Evolutionary conservation across 2,888 invertebrate genomes (phyloP).

Genomic region (Rosalia funebris): DNA sequence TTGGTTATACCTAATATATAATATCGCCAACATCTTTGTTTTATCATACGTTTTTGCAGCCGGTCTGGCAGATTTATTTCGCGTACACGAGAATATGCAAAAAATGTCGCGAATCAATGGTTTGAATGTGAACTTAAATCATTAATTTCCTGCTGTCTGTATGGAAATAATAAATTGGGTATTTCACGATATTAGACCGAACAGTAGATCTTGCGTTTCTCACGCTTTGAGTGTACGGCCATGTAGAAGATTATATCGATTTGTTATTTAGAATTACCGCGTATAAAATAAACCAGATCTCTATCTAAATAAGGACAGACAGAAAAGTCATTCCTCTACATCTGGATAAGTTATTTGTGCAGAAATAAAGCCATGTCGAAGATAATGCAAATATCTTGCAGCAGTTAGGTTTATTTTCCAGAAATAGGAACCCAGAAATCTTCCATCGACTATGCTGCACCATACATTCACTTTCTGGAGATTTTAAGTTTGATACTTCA

Average conservation of each 20-base stretch:
- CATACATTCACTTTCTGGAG: no score
- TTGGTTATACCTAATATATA: conserved; percentile 10
- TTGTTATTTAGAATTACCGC: conserved; percentile 24
- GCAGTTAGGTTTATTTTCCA: no score
- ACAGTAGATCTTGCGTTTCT: conserved; percentile 18
- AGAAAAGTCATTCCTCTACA: no score
- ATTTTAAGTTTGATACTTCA: no score
- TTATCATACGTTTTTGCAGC: conserved; percentile 8
- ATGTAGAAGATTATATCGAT: conserved; percentile 25
- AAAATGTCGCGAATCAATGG: conserved; percentile 29
- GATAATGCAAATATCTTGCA: no score
- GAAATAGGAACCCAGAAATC: no score
- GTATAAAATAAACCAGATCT: conserved; percentile 18
- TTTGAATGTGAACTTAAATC: conserved; percentile 29
- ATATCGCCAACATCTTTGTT: conserved; percentile 7
- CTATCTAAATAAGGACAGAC: no score
- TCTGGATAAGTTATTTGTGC: no score
- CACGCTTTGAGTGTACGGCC: conserved; percentile 18
- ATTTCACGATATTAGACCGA: conserved; percentile 30
- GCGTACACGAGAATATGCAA: conserved; percentile 19
- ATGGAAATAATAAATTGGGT: conserved; percentile 26
- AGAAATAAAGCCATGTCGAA: no score
- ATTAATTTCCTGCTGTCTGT: conserved; percentile 34
- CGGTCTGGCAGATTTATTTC: conserved; percentile 26
- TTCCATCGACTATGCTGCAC: no score